phyloP scores from a whole-genome alignment of 2,797 vertebrate genomes.

The Onychomys arenicola region DNA sequence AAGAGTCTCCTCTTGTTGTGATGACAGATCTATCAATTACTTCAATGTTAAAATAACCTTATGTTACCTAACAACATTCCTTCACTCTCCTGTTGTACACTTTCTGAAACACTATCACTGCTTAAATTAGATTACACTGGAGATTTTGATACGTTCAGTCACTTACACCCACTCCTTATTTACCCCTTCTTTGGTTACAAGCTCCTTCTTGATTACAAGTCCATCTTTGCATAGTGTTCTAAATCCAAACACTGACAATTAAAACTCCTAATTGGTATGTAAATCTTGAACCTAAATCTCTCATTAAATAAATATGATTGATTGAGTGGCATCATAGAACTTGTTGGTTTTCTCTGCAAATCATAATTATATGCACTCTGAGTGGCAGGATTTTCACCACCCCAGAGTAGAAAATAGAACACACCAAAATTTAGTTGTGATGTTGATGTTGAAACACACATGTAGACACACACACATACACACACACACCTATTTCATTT shows the following conservation, averaged over 20 bases:
- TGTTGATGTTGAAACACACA: background rate
- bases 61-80: accelerated
- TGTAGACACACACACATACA: background rate
- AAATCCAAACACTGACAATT: background rate
- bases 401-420: background rate
- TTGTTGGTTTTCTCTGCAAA: background rate
- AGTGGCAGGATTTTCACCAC: background rate
- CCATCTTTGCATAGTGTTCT: background rate
- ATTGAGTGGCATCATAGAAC: background rate
- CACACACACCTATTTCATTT: background rate
- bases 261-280: background rate
- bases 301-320: background rate
- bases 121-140: background rate
- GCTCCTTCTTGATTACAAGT: accelerated
- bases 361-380: background rate
- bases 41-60: background rate
- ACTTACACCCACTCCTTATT: background rate
- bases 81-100: background rate
- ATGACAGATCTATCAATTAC: background rate
- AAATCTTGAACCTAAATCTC: background rate
- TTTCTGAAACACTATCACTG: background rate
- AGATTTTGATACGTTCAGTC: background rate
- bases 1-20: background rate
- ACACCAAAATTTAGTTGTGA: background rate
- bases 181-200: background rate